Percentiles rank a stretch among this genome's conserved stretches.
phyloP scores from a whole-genome alignment of 35 echinoderm and acorn worm species.

The Hemicentrotus pulcherrimus region DNA sequence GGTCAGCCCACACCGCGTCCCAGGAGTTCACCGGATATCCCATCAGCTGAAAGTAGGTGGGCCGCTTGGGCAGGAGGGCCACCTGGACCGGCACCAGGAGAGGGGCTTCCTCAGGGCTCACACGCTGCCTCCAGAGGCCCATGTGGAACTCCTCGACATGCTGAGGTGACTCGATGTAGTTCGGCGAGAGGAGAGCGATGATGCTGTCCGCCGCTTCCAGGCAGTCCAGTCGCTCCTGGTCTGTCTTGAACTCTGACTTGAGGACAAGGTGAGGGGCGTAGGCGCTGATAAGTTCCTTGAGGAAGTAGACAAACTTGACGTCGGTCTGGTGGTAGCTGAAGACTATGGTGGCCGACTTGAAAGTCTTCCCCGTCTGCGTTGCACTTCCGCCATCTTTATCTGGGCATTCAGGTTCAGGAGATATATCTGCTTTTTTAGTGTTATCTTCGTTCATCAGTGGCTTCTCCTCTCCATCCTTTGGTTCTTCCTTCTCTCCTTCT shows the following conservation, averaged over 20 bases:
- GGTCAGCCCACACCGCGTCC: slow-evolving; percentile 75
- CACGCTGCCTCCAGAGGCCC: slow-evolving; percentile 81
- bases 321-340: slow-evolving; percentile 64
- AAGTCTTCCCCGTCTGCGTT: background rate
- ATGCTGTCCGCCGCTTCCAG: slow-evolving; percentile 59
- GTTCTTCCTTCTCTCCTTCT: background rate
- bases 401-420: too few species aligned
- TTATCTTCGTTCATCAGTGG: background rate
- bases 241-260: slow-evolving; percentile 1
- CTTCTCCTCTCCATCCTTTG: background rate
- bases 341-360: slow-evolving; percentile 14
- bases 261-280: slow-evolving; percentile 52
- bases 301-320: slow-evolving; percentile 54
- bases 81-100: slow-evolving; percentile 83
- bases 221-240: slow-evolving; percentile 43
- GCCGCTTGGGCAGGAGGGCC: slow-evolving; percentile 65
- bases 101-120: slow-evolving; percentile 17
- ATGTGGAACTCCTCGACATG: slow-evolving; percentile 95
- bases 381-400: background rate
- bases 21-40: slow-evolving; percentile 52
- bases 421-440: background rate
- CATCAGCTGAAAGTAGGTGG: slow-evolving; percentile 86
- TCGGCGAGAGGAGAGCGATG: slow-evolving; percentile 64
- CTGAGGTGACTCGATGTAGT: slow-evolving; percentile 84
- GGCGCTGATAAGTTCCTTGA: slow-evolving; percentile 25